These are phyloP conservation scores for Polietes domitor DNA, from an alignment of 2,888 invertebrate species.

Conservation along the genomic window DNA sequence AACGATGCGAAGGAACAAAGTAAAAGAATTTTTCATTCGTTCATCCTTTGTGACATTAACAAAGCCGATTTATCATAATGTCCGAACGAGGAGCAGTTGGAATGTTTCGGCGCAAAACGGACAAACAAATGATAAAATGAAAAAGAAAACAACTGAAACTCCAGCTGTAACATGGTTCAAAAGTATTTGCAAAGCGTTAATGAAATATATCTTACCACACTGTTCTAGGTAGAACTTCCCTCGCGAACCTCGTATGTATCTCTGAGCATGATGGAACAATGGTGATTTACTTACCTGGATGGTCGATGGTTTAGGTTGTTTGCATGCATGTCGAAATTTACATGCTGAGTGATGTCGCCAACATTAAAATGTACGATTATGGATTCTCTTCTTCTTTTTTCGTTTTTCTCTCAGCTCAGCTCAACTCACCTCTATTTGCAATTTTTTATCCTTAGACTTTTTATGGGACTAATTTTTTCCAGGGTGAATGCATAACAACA, in stretches of 20 bases:
- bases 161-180: too few relatives aligned
- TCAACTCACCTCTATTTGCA: conserved; percentile 9
- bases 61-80: not conserved
- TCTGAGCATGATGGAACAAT: conserved; percentile 4
- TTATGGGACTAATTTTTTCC: conserved; percentile 31
- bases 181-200: too few relatives aligned
- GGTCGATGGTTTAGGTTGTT: conserved; percentile 1
- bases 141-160: too few relatives aligned
- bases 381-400: not conserved
- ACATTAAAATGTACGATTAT: conserved; percentile 13
- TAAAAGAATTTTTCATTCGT: conserved; percentile 71
- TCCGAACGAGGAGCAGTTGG: not conserved
- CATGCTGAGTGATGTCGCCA: conserved; percentile 34
- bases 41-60: conserved; percentile 78
- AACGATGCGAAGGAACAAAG: not conserved
- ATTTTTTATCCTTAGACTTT: conserved; percentile 35
- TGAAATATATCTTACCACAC: too few relatives aligned
- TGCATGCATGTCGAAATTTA: conserved; percentile 44
- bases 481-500: not conserved
- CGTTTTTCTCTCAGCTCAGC: not conserved
- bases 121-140: too few relatives aligned
- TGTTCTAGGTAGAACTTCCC: not conserved
- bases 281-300: conserved; percentile 26
- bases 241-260: not conserved
- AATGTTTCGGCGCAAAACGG: conserved; percentile 80